Evolutionary conservation across 1,140 invertebrate genomes (phyloP).

Genomic region (Aphis craccivora): DNA sequence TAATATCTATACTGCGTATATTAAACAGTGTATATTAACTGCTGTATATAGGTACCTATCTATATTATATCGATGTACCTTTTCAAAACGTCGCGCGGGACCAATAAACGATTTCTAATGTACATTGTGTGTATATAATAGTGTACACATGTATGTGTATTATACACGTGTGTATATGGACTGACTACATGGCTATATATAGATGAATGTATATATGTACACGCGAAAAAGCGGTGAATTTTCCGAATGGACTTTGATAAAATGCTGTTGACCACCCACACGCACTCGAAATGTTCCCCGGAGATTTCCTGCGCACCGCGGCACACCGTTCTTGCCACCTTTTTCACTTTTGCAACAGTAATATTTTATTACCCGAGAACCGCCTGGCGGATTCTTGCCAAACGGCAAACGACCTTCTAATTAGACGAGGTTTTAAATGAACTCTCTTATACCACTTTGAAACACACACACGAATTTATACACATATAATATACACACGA

Average conservation of each 20-base stretch:
- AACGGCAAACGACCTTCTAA: slow-evolving; percentile 14
- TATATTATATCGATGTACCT: not conserved
- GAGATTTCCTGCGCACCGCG: not conserved
- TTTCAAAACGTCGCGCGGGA: not conserved
- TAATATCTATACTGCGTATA: not conserved
- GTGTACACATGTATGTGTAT: not conserved
- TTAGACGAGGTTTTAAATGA: slow-evolving; percentile 45
- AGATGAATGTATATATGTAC: not conserved
- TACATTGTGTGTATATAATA: not conserved
- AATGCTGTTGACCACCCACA: slow-evolving; percentile 9
- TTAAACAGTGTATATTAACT: not conserved
- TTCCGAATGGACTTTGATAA: slow-evolving; percentile 34
- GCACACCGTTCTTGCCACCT: slow-evolving; percentile 8
- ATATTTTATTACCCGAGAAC: slow-evolving; percentile 47
- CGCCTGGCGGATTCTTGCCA: slow-evolving; percentile 26
- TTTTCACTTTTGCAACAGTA: slow-evolving; percentile 30
- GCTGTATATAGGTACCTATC: not conserved
- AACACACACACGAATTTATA: not conserved
- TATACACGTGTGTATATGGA: not conserved
- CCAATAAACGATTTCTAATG: slow-evolving; percentile 9
- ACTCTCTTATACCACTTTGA: not conserved
- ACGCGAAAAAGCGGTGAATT: slow-evolving; percentile 16
- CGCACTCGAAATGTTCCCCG: slow-evolving; percentile 31
- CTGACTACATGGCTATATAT: not conserved
- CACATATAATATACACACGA: not conserved